A percentile compares a stretch with the other conserved stretches of the same genome.
These are phyloP conservation scores for Clarias batrachus DNA, from an alignment of 2,113 vertebrate species.

Conservation along the genomic window DNA sequence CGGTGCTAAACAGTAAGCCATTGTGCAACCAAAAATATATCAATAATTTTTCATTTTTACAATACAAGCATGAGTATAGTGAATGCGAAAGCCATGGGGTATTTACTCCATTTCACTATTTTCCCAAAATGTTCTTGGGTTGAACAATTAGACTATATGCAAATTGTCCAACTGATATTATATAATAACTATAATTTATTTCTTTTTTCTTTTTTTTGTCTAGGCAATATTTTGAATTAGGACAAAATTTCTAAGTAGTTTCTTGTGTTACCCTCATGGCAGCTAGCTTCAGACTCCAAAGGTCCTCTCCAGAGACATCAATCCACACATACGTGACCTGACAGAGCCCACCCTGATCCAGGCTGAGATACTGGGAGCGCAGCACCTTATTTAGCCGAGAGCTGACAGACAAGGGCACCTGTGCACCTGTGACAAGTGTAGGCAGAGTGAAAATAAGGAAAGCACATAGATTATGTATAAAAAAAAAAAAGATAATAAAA, in stretches of 20 bases:
- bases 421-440: neutral
- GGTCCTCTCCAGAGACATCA: conserved; percentile 71
- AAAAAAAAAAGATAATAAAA: neutral
- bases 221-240: neutral
- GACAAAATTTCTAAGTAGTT: neutral
- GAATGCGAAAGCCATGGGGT: neutral
- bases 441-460: neutral
- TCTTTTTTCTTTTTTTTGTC: neutral
- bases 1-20: too few species aligned
- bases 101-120: neutral
- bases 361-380: conserved; percentile 72
- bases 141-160: neutral
- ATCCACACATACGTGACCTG: conserved; percentile 80
- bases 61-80: neutral
- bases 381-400: conserved; percentile 75
- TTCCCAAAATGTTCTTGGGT: neutral
- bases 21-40: neutral
- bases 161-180: neutral
- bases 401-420: conserved; percentile 74
- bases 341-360: conserved; percentile 68
- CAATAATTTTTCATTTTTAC: neutral
- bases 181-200: neutral
- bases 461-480: neutral
- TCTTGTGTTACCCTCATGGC: conserved; percentile 64
- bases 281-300: conserved; percentile 72